These are phyloP conservation scores for Spisula subtruncata DNA, from an alignment of 2,888 invertebrate species.

Conservation along the genomic window DNA sequence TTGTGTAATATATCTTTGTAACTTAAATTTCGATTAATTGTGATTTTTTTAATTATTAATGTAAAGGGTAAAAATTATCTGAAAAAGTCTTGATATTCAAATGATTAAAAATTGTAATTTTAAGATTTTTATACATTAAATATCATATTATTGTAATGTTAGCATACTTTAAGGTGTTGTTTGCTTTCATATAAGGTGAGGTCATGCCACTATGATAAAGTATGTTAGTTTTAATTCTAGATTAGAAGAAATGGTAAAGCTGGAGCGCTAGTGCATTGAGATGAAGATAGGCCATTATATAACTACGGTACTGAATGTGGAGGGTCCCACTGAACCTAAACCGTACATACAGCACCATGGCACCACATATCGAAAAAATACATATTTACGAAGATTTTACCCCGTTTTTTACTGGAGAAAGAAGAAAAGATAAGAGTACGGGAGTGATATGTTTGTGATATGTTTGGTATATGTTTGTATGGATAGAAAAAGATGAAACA, in stretches of 20 bases:
- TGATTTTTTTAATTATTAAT: background rate
- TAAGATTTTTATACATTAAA: background rate
- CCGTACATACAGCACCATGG: background rate
- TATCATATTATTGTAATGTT: background rate
- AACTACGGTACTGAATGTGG: background rate
- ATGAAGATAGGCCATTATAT: background rate
- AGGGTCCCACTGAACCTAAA: background rate
- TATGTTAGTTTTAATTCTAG: background rate
- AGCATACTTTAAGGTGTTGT: background rate
- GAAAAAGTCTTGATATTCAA: background rate
- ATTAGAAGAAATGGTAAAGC: background rate
- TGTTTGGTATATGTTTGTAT: too few species aligned
- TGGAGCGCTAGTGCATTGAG: background rate
- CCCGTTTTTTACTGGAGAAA: conserved; percentile 15
- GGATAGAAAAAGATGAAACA: conserved; percentile 43
- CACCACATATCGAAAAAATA: conserved; percentile 26
- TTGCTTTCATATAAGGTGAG: background rate
- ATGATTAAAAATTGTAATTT: background rate
- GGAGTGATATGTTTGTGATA: conserved; percentile 46
- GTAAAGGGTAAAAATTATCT: background rate
- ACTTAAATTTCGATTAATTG: background rate
- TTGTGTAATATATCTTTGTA: background rate
- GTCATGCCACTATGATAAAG: background rate
- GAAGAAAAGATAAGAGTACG: background rate
- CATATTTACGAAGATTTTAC: conserved; percentile 31